These are phyloP conservation scores for Tamias sibiricus DNA, from an alignment of 2,113 vertebrate species.

Conservation along the genomic window DNA sequence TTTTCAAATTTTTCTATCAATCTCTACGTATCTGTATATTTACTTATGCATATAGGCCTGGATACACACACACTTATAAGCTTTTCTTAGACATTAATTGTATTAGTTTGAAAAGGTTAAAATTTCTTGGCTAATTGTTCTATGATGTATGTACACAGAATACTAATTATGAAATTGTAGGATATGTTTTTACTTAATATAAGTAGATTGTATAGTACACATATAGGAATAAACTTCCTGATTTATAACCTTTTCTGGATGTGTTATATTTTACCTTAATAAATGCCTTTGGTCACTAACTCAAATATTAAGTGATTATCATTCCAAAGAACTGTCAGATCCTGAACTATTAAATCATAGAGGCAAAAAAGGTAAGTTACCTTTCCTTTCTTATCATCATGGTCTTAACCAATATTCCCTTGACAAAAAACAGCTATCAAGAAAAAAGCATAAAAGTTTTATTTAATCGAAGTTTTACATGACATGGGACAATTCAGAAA, in stretches of 20 bases:
- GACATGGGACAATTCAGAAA: not conserved
- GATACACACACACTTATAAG: not conserved
- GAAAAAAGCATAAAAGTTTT: not conserved
- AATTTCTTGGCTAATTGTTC: conserved; percentile 54
- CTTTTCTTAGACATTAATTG: conserved; percentile 29
- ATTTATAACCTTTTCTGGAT: not conserved
- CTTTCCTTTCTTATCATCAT: not conserved
- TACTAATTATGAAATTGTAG: conserved; percentile 61
- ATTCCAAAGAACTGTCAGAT: conserved; percentile 22
- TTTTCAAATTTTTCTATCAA: conserved; percentile 52
- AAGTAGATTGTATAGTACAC: not conserved
- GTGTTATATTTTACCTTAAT: not conserved
- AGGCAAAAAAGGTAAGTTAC: not conserved
- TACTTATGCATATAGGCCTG: not conserved
- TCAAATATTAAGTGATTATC: conserved; percentile 25
- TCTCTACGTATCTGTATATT: not conserved
- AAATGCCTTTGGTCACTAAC: not conserved
- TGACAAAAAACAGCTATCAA: not conserved
- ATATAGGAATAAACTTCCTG: not conserved
- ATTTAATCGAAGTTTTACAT: not conserved
- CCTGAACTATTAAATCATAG: not conserved
- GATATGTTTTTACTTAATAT: not conserved
- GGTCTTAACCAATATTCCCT: not conserved
- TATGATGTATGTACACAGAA: not conserved
- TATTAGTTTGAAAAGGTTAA: conserved; percentile 61